Evolutionary conservation across 35 echinoderm and acorn worm genomes (phyloP).

Genomic region (Apostichopus japonicus): DNA sequence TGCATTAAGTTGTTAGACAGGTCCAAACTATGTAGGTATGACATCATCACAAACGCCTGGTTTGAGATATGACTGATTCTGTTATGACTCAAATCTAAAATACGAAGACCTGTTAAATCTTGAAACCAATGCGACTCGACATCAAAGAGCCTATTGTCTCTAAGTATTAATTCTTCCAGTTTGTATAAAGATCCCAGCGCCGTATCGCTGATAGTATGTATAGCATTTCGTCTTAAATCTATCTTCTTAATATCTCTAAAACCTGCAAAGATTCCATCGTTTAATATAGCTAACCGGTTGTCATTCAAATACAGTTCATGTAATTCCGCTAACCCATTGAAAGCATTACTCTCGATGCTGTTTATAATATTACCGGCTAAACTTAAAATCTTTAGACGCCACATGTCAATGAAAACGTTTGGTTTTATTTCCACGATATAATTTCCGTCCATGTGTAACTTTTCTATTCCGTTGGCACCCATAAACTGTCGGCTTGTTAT

Average conservation of each 20-base stretch:
- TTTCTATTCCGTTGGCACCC: constrained; percentile 10
- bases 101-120: neutral
- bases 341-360: neutral
- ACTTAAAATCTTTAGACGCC: constrained; percentile 14
- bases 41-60: neutral
- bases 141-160: neutral
- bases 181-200: constrained; percentile 32
- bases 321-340: constrained; percentile 29
- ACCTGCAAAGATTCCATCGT: neutral
- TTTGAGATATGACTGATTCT: constrained; percentile 30
- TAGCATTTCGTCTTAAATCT: neutral
- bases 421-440: neutral
- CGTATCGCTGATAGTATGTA: constrained; percentile 16
- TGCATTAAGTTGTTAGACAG: constrained; percentile 21
- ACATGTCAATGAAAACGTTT: constrained; percentile 28
- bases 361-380: neutral
- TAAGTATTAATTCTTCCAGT: constrained; percentile 13
- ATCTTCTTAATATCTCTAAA: constrained; percentile 36
- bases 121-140: constrained; percentile 33
- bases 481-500: neutral
- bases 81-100: constrained; percentile 36
- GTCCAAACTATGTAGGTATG: constrained; percentile 22
- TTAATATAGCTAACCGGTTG: neutral
- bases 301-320: neutral
- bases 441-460: constrained; percentile 20